These are phyloP conservation scores for Phyto melanocephala DNA, from an alignment of 2,888 invertebrate genomes.

Conservation along the genomic window DNA sequence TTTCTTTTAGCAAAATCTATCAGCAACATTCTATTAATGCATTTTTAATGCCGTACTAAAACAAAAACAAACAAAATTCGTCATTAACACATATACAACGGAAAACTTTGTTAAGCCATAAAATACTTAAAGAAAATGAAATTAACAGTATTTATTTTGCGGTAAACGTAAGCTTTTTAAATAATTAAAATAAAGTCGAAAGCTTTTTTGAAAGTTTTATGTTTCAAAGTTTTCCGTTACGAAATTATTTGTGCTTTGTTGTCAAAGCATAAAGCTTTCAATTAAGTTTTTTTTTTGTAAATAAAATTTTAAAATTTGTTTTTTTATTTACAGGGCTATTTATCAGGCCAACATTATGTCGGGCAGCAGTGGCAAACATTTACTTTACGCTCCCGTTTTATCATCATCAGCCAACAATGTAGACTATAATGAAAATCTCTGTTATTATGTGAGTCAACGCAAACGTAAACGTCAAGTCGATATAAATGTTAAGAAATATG, in stretches of 20 bases:
- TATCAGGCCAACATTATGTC: conserved; percentile 65
- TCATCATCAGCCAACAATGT: conserved; percentile 23
- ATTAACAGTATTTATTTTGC: not conserved
- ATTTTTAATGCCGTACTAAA: conserved; percentile 55
- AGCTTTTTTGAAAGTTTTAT: conserved; percentile 51
- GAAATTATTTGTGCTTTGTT: not conserved
- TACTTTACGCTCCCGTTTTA: conserved; percentile 56
- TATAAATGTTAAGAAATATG: conserved; percentile 72
- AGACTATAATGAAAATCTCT: conserved; percentile 66
- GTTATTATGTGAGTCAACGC: conserved; percentile 68
- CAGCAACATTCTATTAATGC: conserved; percentile 56
- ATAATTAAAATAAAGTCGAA: not conserved
- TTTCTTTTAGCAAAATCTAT: conserved; percentile 63
- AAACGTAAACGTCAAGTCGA: conserved; percentile 70
- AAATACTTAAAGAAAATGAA: not conserved
- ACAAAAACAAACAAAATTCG: conserved; percentile 31
- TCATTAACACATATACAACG: conserved; percentile 31
- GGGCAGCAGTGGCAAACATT: conserved; percentile 47
- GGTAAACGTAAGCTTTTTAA: conserved; percentile 29
- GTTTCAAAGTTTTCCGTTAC: conserved; percentile 64
- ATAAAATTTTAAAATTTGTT: not conserved
- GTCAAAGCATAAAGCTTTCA: conserved; percentile 61
- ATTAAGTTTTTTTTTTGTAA: conserved; percentile 24
- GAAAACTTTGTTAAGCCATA: conserved; percentile 56
- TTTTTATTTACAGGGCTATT: conserved; percentile 58